phyloP scores from a whole-genome alignment of 37 sponge, comb jelly and placozoan genomes.

The Eunapius fragilis region DNA sequence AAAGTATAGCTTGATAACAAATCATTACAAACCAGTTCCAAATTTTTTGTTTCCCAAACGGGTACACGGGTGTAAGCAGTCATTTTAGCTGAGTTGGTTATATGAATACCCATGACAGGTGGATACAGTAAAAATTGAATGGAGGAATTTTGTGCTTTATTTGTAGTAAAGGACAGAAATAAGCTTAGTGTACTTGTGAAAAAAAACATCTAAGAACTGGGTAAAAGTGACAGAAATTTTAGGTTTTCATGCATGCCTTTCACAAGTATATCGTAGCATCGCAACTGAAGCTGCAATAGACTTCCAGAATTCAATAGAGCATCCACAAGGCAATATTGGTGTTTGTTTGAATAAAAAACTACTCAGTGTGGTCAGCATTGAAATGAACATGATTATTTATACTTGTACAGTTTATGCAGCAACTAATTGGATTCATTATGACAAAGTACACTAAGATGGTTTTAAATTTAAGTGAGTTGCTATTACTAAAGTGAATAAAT shows the following conservation, averaged over 20 bases:
- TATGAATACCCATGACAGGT: slow-evolving; percentile 39
- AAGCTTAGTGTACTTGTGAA: not conserved
- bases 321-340: slow-evolving; percentile 37
- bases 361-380: too few relatives aligned
- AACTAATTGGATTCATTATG: too few relatives aligned
- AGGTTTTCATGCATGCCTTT: slow-evolving; percentile 39
- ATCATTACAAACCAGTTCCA: not conserved
- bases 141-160: slow-evolving; percentile 30
- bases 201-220: slow-evolving; percentile 29
- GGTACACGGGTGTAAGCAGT: slow-evolving; percentile 30
- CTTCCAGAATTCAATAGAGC: slow-evolving; percentile 37
- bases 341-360: not conserved
- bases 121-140: slow-evolving; percentile 43
- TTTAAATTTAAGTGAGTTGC: too few relatives aligned
- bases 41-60: slow-evolving; percentile 41
- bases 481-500: too few relatives aligned
- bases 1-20: too few relatives aligned
- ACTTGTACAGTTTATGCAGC: too few relatives aligned
- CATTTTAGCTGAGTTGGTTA: slow-evolving; percentile 50
- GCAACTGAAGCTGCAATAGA: slow-evolving; percentile 28
- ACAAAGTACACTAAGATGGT: too few relatives aligned
- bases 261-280: slow-evolving; percentile 17
- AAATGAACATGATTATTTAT: too few relatives aligned
- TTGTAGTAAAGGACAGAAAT: slow-evolving; percentile 29
- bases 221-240: not conserved